Percentiles rank a stretch among this genome's conserved stretches.
phyloP scores from a whole-genome alignment of 2,797 vertebrate species.

The Betta splendens region DNA sequence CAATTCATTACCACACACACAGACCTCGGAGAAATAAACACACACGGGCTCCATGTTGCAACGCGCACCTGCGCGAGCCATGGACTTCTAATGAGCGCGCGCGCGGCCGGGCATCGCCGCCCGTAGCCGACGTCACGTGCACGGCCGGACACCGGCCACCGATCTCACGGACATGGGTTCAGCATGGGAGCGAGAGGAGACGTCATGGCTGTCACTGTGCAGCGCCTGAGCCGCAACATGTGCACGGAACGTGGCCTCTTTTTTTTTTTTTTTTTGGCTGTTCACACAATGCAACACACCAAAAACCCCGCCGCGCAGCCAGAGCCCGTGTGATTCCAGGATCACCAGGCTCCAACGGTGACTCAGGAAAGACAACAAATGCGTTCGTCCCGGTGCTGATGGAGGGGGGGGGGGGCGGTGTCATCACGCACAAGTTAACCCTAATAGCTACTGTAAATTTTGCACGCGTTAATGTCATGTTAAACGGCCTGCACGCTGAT shows the following conservation, averaged over 20 bases:
- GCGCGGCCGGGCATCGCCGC: constrained; percentile 45
- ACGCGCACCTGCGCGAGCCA: constrained; percentile 57
- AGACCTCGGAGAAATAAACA: constrained; percentile 36
- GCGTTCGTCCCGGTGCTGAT: constrained; percentile 11
- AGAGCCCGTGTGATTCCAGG: constrained; percentile 23
- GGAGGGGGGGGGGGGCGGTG: constrained; percentile 1
- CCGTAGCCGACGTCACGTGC: constrained; percentile 60
- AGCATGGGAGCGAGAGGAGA: constrained; percentile 8
- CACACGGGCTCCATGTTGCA: constrained; percentile 36
- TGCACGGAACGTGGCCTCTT: constrained; percentile 5
- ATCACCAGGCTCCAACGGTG: constrained; percentile 17
- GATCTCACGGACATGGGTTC: constrained; percentile 63
- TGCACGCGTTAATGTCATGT: constrained; percentile 25
- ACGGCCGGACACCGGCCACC: constrained; percentile 46
- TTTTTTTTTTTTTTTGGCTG: too few relatives aligned
- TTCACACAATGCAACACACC: constrained; percentile 19
- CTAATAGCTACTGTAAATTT: constrained; percentile 27
- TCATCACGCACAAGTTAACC: constrained; percentile 12
- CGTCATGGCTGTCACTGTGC: constrained; percentile 47
- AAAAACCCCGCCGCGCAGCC: constrained; percentile 11
- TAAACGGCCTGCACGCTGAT: constrained; percentile 43
- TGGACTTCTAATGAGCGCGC: constrained; percentile 13
- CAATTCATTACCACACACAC: constrained; percentile 62
- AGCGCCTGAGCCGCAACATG: constrained; percentile 7
- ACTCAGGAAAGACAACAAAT: constrained; percentile 46